A percentile compares a stretch with the other conserved stretches of the same genome.
phyloP scores from a whole-genome alignment of 2,888 invertebrate species.

The Morpho deidamia region DNA sequence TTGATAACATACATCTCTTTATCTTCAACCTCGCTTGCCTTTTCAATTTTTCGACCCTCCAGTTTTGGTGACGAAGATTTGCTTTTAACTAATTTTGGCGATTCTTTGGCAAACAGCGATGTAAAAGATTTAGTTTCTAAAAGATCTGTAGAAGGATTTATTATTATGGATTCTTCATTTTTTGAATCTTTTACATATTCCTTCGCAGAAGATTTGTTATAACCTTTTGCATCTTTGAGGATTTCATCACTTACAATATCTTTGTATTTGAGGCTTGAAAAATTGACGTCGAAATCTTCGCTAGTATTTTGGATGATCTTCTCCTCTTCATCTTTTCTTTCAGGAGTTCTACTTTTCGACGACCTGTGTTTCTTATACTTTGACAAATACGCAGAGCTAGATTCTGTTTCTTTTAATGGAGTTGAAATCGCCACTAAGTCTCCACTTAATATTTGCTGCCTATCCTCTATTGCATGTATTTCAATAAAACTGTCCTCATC shows the following conservation, averaged over 20 bases:
- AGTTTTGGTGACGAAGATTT: constrained; percentile 53
- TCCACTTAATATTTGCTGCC: constrained; percentile 47
- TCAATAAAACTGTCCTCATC: constrained; percentile 70
- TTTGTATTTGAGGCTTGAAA: constrained; percentile 25
- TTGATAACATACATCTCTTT: constrained; percentile 69
- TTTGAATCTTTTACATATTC: constrained; percentile 9
- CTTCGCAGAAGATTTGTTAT: constrained; percentile 1
- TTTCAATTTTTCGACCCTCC: constrained; percentile 47
- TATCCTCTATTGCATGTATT: constrained; percentile 68
- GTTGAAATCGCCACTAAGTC: constrained; percentile 65
- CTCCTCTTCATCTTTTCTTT: constrained; percentile 35
- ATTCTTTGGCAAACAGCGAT: constrained; percentile 36
- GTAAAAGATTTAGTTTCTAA: constrained; percentile 18
- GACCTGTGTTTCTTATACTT: constrained; percentile 52
- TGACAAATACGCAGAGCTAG: constrained; percentile 38
- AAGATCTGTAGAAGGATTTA: constrained; percentile 2
- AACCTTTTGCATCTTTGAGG: constrained; percentile 4
- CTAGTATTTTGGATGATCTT: constrained; percentile 32
- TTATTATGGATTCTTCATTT: constrained; percentile 10
- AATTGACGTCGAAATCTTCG: constrained; percentile 32
- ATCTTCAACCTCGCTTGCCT: constrained; percentile 40
- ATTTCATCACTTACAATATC: constrained; percentile 25
- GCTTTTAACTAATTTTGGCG: constrained; percentile 46
- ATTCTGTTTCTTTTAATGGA: constrained; percentile 51
- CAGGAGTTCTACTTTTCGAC: constrained; percentile 48